A percentile compares a stretch with the other conserved stretches of the same genome.
phyloP scores from a whole-genome alignment of 2,797 vertebrate genomes.

The Pangasius mekongensis region DNA sequence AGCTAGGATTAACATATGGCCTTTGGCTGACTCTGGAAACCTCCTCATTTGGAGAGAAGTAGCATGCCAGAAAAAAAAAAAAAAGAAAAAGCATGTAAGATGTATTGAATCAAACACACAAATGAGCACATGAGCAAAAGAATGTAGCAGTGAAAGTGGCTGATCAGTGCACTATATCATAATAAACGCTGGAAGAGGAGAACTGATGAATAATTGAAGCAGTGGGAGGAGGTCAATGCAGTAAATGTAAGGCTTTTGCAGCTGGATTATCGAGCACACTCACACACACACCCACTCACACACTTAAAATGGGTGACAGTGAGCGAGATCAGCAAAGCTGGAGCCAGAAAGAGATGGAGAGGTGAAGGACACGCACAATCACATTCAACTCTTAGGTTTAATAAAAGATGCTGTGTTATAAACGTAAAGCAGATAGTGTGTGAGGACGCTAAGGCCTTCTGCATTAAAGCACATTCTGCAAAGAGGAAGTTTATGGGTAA shows the following conservation, averaged over 20 bases:
- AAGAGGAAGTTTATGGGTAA: not conserved
- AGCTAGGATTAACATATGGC: constrained; percentile 46
- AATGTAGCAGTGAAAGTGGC: constrained; percentile 22
- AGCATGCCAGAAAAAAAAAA: constrained; percentile 4
- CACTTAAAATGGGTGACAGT: not conserved
- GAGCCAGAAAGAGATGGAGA: not conserved
- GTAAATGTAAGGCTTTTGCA: constrained; percentile 33
- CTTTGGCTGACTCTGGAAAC: constrained; percentile 41
- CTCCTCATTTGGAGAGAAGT: constrained; percentile 31
- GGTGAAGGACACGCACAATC: not conserved
- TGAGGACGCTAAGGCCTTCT: not conserved
- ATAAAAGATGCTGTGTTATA: not conserved
- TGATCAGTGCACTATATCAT: constrained; percentile 37
- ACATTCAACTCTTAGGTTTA: not conserved
- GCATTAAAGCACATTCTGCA: not conserved
- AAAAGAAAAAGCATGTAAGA: not conserved
- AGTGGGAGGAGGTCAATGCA: constrained; percentile 50
- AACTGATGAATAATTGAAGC: constrained; percentile 54
- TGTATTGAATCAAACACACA: constrained; percentile 6
- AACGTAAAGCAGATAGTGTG: not conserved
- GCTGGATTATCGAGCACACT: constrained; percentile 29
- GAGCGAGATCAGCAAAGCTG: not conserved
- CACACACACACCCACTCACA: not conserved
- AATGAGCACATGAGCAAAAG: not conserved
- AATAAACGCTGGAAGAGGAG: constrained; percentile 39